Evolutionary conservation across 2,888 invertebrate genomes (phyloP), one percentile per base, ranked within the genome.

Genomic region (Labia minor): DNA sequence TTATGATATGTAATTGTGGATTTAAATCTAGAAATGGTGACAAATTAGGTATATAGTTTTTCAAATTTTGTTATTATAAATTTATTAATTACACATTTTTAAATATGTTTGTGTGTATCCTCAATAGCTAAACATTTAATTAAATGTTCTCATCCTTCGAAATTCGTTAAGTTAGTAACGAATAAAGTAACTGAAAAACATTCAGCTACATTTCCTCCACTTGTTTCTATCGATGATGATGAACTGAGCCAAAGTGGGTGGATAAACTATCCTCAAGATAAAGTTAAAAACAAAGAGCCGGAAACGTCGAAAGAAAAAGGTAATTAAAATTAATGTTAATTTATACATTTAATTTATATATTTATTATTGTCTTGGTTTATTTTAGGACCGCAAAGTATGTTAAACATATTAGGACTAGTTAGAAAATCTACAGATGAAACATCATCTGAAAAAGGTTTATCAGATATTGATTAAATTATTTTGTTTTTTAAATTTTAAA

Each of bases 1-100:
- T n/a, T n/a, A 83, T 92, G 82, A 85, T 86, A 77, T 95, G 94
- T 75, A 82, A 87, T 65, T 94, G 93, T 78, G 88, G 89, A n/a
- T 89, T 77, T 70, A 71, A 71, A 16, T 80, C 81, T 6, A 77
- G 76, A 19, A 82, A 82, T 71, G 85, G 85, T 61, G 80, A 80
- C 71, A 74, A 73, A 71, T 72, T 81, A 61, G 79, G 80, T 79
- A 74, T 72, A 70, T 26, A 11, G 21, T 66, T 21, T 26, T 63
- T n/a, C n/a, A n/a, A n/a, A n/a, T n/a, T n/a, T 26, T 26, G 26
- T 26, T 26, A n/a, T 26, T 49, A n/a, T 49, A n/a, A 49, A n/a
- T 14, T 49, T 10, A 49, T 2, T 49, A 49, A 49, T 8, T 49
- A n/a, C 33, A 20, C 63, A 49, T 21, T 14, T 26, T 14, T 49